Conservation (phyloP, 2,888 invertebrate species). For the Monopis laevigella region DNA sequence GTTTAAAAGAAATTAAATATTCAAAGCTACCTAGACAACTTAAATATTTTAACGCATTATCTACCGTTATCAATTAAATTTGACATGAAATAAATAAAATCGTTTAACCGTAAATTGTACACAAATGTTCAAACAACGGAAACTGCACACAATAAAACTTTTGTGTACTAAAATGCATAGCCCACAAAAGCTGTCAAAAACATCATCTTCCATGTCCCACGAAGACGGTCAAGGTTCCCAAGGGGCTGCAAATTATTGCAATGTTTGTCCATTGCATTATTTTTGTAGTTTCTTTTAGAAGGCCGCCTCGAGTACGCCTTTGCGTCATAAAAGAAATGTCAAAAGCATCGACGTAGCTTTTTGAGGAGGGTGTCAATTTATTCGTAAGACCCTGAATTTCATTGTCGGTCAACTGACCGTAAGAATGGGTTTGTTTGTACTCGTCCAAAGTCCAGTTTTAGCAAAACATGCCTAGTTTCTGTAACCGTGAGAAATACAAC, state of each 20-base stretch:
- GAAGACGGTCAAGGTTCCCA: slow-evolving; percentile 35
- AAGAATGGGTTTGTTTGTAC: slow-evolving; percentile 43
- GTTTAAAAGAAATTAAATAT: too few species aligned
- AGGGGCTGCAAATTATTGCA: slow-evolving; percentile 45
- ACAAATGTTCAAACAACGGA: slow-evolving; percentile 25
- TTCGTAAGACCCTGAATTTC: slow-evolving; percentile 49
- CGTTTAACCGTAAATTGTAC: slow-evolving; percentile 1
- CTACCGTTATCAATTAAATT: too few species aligned
- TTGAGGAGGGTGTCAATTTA: slow-evolving; percentile 55
- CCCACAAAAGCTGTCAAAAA: slow-evolving; percentile 54
- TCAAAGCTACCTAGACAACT: too few species aligned
- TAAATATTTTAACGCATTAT: too few species aligned
- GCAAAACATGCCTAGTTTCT: slow-evolving; percentile 29
- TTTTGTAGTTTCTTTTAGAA: slow-evolving; percentile 25
- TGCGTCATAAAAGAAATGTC: slow-evolving; percentile 39
- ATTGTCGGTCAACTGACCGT: slow-evolving; percentile 60
- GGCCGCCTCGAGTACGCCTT: slow-evolving; percentile 47
- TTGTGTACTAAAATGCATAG: slow-evolving; percentile 25
- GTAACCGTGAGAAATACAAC: slow-evolving; percentile 43
- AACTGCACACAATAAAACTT: slow-evolving; percentile 41
- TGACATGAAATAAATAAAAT: slow-evolving; percentile 5
- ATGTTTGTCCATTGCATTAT: slow-evolving; percentile 55
- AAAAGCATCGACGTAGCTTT: slow-evolving; percentile 39
- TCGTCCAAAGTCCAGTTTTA: slow-evolving; percentile 37
- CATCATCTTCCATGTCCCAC: slow-evolving; percentile 31